Evolutionary conservation across 2,888 invertebrate species (phyloP).

Genomic region (Danaus chrysippus): DNA sequence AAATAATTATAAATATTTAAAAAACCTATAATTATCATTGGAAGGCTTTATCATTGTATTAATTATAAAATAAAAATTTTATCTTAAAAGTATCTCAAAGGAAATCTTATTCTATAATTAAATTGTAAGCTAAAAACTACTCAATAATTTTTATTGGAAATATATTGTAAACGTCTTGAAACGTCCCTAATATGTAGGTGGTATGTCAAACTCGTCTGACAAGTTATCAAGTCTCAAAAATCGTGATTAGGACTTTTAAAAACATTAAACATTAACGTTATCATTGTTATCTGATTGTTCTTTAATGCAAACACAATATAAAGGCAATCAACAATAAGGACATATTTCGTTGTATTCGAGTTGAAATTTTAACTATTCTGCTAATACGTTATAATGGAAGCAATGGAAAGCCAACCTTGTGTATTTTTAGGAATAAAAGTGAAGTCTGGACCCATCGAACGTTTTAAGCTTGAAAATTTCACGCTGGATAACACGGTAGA

Average conservation of each 20-base stretch:
- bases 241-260: constrained; percentile 6
- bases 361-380: neutral
- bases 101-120: too few species aligned
- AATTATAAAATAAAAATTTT: too few species aligned
- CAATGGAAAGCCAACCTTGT: constrained; percentile 55
- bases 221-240: neutral
- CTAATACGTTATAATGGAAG: constrained; percentile 26
- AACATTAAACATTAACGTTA: neutral
- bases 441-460: constrained; percentile 68
- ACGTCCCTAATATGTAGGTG: too few species aligned
- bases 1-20: too few species aligned
- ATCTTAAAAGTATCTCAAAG: too few species aligned
- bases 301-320: neutral
- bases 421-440: constrained; percentile 70
- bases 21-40: too few species aligned
- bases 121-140: too few species aligned
- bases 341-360: neutral
- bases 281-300: neutral
- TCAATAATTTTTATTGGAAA: too few species aligned
- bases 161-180: too few species aligned
- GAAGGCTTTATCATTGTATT: too few species aligned
- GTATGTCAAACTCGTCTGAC: neutral
- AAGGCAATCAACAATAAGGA: neutral
- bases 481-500: constrained; percentile 81
- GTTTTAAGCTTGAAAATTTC: constrained; percentile 77